Evolutionary conservation across 2,113 vertebrate genomes (phyloP), one percentile per base, ranked within the genome.

Genomic region (Labeo rohita): DNA sequence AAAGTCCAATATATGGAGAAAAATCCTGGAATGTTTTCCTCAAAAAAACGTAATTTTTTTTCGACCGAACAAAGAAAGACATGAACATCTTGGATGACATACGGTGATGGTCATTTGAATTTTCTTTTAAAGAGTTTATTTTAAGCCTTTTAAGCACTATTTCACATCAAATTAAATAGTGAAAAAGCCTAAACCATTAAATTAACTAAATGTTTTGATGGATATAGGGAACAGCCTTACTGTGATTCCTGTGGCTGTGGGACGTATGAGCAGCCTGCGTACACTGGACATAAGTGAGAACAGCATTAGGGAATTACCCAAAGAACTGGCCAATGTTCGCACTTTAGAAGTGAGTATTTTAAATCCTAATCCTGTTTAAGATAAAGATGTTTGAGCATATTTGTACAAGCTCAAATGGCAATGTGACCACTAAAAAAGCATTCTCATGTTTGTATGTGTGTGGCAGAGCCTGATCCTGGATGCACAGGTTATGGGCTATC

Each of bases 261-360:
- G 96, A 0, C 90, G 94, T n/a, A 87, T 97, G 91, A 92, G 92
- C 39, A 97, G 97, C 87, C 87, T 99, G 65, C 94, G 96, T 0
- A 94, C 95, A 0, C 95, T 99, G 23, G 95, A 98, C 66, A 0
- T 98, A 88, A 96, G 96, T 0, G 96, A 95, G 54, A 99, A 98
- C 1, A 59, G 3, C 21, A 91, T 99, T 36, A 89, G n/a, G 66
- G 92, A 93, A 11, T 92, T 99, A 83, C 98, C 98, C 0, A 93
- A 90, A 88, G 76, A 52, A 2, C 90, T 99, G 91, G 98, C 96
- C 0, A 91, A 94, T 0, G 83, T 95, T 84, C 96, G 94, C 7
- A 96, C 96, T 0, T 93, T 99, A 21, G 95, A 99, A 96, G 98
- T 98, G 56, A 36, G 28, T 43, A 52, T 18, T 9, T 77, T 9